Evolutionary conservation across 1,140 invertebrate species (phyloP).

Genomic region (Metopolophium dirhodum): DNA sequence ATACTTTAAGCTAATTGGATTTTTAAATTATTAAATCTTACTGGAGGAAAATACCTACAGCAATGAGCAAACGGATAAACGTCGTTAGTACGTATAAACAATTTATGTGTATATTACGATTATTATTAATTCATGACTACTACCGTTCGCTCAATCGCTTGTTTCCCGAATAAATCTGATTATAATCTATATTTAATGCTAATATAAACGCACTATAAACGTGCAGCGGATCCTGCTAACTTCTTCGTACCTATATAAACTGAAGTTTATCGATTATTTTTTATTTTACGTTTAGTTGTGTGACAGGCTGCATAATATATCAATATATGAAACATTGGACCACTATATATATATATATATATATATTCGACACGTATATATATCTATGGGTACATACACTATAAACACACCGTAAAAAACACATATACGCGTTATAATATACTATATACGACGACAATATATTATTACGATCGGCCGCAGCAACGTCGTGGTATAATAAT

Average conservation of each 20-base stretch:
- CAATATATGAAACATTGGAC: neutral
- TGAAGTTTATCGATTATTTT: neutral
- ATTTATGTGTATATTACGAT: neutral
- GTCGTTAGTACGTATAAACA: neutral
- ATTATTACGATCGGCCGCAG: neutral
- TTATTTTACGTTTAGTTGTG: neutral
- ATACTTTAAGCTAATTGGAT: neutral
- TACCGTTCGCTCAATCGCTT: neutral
- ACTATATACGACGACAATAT: neutral
- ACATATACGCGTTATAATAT: neutral
- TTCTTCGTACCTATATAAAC: neutral
- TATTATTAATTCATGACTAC: constrained; percentile 18
- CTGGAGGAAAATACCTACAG: neutral
- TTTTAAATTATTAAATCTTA: constrained; percentile 3
- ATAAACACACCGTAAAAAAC: neutral
- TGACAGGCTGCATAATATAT: neutral
- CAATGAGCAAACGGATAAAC: neutral
- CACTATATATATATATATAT: neutral
- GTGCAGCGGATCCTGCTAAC: neutral
- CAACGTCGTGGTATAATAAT: neutral
- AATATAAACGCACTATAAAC: neutral
- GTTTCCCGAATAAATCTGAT: neutral
- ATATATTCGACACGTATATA: too few species aligned
- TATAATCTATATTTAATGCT: constrained; percentile 13
- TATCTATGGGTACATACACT: neutral